phyloP scores from a whole-genome alignment of 2,888 invertebrate genomes.

The Eupithecia pulchellata region DNA sequence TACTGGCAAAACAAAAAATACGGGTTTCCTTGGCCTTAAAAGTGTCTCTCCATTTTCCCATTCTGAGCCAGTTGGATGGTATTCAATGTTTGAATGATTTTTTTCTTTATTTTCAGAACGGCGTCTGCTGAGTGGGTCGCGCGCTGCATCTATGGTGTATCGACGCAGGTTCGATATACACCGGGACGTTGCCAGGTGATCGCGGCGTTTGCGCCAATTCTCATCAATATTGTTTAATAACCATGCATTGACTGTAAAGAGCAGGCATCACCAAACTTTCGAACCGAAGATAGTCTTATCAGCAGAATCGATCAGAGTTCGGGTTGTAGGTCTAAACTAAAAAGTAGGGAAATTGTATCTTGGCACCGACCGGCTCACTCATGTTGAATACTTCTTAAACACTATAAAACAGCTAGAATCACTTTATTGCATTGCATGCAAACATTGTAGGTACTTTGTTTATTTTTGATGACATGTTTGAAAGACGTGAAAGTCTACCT shows the following conservation, averaged over 20 bases:
- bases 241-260: neutral
- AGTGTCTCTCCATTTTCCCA: neutral
- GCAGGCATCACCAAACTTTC: neutral
- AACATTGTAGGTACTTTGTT: neutral
- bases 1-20: too few species aligned
- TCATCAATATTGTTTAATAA: neutral
- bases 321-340: neutral
- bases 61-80: neutral
- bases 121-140: slow-evolving; percentile 64
- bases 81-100: neutral
- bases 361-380: too few species aligned
- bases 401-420: neutral
- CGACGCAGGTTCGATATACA: slow-evolving; percentile 88
- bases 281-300: neutral
- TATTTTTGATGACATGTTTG: slow-evolving; percentile 45
- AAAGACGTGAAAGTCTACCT: slow-evolving; percentile 83
- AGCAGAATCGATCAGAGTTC: neutral
- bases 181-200: slow-evolving; percentile 89
- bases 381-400: neutral
- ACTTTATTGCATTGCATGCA: neutral
- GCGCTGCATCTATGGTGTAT: slow-evolving; percentile 82
- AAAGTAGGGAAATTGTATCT: neutral
- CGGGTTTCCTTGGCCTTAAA: too few species aligned
- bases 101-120: slow-evolving; percentile 66
- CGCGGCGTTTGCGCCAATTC: slow-evolving; percentile 58